These are phyloP conservation scores for Glomeris marginata DNA, from an alignment of 2,888 invertebrate genomes.

Conservation along the genomic window DNA sequence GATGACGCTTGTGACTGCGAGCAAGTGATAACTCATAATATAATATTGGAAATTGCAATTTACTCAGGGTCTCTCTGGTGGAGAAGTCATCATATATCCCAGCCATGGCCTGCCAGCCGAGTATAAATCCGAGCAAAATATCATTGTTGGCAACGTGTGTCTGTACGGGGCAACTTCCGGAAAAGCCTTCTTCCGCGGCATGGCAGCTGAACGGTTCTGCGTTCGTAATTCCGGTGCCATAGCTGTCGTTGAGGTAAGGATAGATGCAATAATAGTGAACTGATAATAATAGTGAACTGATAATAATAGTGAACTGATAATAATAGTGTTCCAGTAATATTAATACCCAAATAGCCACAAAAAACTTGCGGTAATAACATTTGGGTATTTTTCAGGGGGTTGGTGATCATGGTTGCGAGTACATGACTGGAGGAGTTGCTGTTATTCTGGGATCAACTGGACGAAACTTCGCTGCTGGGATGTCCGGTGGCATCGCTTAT, in stretches of 20 bases:
- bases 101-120: constrained; percentile 54
- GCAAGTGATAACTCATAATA: too few relatives aligned
- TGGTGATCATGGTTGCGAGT: constrained; percentile 99
- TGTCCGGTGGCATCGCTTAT: constrained; percentile 95
- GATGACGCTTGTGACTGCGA: too few relatives aligned
- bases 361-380: too few relatives aligned
- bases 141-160: constrained; percentile 96
- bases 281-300: constrained; percentile 97
- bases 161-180: constrained; percentile 95
- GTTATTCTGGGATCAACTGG: constrained; percentile 89
- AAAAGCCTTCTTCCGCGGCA: constrained; percentile 82
- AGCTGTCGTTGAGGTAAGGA: constrained; percentile 73
- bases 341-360: too few relatives aligned
- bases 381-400: constrained; percentile 58
- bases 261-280: constrained; percentile 48
- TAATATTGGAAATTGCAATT: too few relatives aligned
- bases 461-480: constrained; percentile 96
- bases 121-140: constrained; percentile 84
- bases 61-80: constrained; percentile 92
- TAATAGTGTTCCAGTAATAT: too few relatives aligned
- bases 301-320: too few relatives aligned
- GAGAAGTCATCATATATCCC: constrained; percentile 81
- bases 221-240: constrained; percentile 93
- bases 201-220: constrained; percentile 95
- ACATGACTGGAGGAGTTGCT: constrained; percentile 93